Evolutionary conservation across 2,888 invertebrate species (phyloP).

Genomic region (Drosophila basisetae): DNA sequence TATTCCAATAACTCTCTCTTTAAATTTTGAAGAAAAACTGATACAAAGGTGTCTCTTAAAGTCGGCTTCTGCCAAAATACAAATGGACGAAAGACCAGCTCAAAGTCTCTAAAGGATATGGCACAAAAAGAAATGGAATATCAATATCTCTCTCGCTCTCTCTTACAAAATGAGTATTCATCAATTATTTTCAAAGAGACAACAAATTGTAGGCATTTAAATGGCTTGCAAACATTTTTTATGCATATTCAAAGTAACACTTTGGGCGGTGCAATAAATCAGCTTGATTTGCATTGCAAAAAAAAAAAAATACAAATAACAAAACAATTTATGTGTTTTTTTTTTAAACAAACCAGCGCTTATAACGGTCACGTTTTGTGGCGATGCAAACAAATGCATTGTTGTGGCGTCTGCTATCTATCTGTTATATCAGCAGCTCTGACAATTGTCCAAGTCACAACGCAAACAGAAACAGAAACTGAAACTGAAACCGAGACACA

Average conservation of each 20-base stretch:
- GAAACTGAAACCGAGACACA: constrained; percentile 11
- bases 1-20: not conserved
- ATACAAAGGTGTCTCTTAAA: not conserved
- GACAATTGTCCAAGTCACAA: constrained; percentile 64
- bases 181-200: not conserved
- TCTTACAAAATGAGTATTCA: not conserved
- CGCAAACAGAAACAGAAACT: constrained; percentile 20
- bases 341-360: constrained; percentile 45
- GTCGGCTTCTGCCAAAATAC: not conserved
- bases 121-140: not conserved
- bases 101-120: not conserved
- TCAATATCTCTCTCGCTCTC: not conserved
- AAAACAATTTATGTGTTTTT: constrained; percentile 24
- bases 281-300: constrained; percentile 21
- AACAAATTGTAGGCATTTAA: not conserved
- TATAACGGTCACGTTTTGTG: constrained; percentile 76
- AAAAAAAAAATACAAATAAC: constrained; percentile 4
- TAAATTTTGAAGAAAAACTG: not conserved
- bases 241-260: not conserved
- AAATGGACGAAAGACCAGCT: not conserved
- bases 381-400: constrained; percentile 65
- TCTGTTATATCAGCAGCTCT: constrained; percentile 73
- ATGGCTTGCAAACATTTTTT: not conserved
- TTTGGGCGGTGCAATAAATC: constrained; percentile 1
- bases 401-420: constrained; percentile 65